Conservation (phyloP, 2,113 vertebrate genomes). For the Thamnaconus septentrionalis region DNA sequence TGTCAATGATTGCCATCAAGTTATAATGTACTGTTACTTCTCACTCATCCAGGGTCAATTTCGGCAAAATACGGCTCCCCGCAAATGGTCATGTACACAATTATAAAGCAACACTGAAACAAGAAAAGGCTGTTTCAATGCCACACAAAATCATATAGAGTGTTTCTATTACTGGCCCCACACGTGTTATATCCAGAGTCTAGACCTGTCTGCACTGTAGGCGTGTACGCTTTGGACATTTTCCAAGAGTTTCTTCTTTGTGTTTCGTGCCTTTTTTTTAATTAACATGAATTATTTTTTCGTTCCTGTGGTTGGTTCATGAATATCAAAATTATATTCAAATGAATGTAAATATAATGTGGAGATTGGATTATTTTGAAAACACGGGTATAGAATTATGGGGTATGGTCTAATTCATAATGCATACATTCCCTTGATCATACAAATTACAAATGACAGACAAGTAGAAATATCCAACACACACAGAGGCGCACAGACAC, state of each 20-base stretch:
- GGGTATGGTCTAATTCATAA: conserved; percentile 62
- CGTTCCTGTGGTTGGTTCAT: conserved; percentile 60
- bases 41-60: too few species aligned
- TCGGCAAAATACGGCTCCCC: conserved; percentile 8
- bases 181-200: not conserved
- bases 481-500: conserved; percentile 25
- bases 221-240: conserved; percentile 41
- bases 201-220: too few species aligned
- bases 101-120: conserved; percentile 19
- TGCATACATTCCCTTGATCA: conserved; percentile 65
- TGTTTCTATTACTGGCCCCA: conserved; percentile 17
- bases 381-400: conserved; percentile 52
- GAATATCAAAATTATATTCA: conserved; percentile 72
- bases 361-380: conserved; percentile 64
- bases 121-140: conserved; percentile 25
- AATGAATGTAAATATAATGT: conserved; percentile 69
- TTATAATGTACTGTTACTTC: too few species aligned
- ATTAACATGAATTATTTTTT: conserved; percentile 71
- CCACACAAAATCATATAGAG: conserved; percentile 42
- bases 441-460: conserved; percentile 62
- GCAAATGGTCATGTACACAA: conserved; percentile 11
- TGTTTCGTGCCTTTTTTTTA: conserved; percentile 65
- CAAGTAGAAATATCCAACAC: conserved; percentile 45
- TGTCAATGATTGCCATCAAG: too few species aligned
- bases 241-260: conserved; percentile 63